Evolutionary conservation across 2,888 invertebrate genomes (phyloP), one percentile per base, ranked within the genome.

Genomic region (Clivina fossor): DNA sequence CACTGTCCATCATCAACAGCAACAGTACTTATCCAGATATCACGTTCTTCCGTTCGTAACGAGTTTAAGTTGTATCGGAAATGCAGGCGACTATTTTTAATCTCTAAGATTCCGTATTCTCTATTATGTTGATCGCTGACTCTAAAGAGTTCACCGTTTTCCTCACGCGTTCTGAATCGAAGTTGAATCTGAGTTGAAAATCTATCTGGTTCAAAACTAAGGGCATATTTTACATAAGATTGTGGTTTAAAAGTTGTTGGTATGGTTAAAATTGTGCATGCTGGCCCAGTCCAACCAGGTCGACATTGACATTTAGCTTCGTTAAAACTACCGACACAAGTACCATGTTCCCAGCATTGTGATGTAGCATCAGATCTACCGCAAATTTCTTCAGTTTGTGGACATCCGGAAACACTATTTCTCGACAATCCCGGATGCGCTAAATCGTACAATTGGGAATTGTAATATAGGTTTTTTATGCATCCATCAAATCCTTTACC

Each of bases 401-500:
- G 89, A 71, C 98, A 99, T 2, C 96, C 95, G 1, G 90, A 86
- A 1, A 87, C 84, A 60, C 92, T 93, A 70, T 91, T 88, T 65
- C 90, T 79, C 0, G 89, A 89, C 20, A 93, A 76, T 1, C 95
- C 96, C 1, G 96, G 94, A 71, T 91, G 90, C 0, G 94, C 94
- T 63, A 99, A 78, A 71, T 99, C 98, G 73, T 98, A 98, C 49
- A 98, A 77, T 71, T 88, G 92, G 66, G 95, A 95, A 70, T 99
- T 97, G 70, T 98, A 95, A 68, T 95, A 86, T 43, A 99, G 78
- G 72, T 99, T 96, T 66, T 93, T 82, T 58, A 99, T 90, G 74
- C 99, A 99, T 8, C 99, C 99, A 69, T 93, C 91, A 71, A 98
- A 97, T 16, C 90, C 90, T 74, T 90, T 88, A 1, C 90, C 90